These are phyloP conservation scores for Actinia tenebrosa DNA, from an alignment of 64 coral and sea anemone genomes.

Conservation along the genomic window DNA sequence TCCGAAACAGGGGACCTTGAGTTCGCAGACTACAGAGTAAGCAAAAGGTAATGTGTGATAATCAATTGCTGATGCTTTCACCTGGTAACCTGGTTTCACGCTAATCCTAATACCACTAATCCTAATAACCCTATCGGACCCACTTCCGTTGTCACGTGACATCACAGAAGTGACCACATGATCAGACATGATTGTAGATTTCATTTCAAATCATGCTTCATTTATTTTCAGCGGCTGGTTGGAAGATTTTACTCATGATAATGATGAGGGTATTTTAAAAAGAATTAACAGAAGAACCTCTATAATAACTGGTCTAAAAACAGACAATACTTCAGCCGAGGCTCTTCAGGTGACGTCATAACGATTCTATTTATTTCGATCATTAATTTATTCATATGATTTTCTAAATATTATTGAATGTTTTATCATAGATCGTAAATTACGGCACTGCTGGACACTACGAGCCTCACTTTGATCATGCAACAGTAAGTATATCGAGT, in stretches of 20 bases:
- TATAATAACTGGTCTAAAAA: constrained; percentile 31
- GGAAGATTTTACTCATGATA: constrained; percentile 31
- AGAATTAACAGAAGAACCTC: constrained; percentile 26
- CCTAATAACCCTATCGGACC: not conserved
- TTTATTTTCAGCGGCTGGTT: constrained; percentile 38
- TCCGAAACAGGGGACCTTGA: constrained; percentile 28
- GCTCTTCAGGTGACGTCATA: constrained; percentile 37
- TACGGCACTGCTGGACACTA: constrained; percentile 61
- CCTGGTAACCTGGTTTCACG: no score
- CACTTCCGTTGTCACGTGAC: not conserved
- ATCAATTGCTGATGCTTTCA: not conserved
- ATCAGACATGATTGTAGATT: not conserved
- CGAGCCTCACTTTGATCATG: constrained; percentile 65
- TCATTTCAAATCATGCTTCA: not conserved
- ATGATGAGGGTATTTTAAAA: constrained; percentile 30
- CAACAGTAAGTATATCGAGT: constrained; percentile 24
- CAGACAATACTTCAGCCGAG: constrained; percentile 21
- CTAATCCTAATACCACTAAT: no score
- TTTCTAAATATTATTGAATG: not conserved
- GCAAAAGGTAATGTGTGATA: constrained; percentile 44
- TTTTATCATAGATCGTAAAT: constrained; percentile 46
- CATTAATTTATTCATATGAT: not conserved
- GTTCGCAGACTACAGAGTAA: constrained; percentile 57
- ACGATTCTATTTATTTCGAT: not conserved
- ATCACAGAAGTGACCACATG: not conserved